Conservation (phyloP, 2,888 invertebrate genomes). For the Tanypteryx hageni region DNA sequence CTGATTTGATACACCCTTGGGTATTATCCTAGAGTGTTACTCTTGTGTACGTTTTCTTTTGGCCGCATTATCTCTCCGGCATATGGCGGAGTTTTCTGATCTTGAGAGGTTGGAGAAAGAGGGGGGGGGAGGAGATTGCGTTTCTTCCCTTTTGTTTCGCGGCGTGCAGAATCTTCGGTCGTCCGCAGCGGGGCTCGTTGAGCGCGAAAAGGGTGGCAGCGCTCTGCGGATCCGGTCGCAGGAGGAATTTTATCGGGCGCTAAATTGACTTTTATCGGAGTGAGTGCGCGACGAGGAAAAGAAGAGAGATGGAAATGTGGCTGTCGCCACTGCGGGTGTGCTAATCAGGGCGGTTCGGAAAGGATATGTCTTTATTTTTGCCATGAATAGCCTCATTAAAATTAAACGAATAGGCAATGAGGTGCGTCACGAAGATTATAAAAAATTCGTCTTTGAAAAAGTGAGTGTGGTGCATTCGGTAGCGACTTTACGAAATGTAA, state of each 20-base stretch:
- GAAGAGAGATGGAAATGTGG: background rate
- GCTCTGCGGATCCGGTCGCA: background rate
- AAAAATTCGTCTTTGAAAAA: no score
- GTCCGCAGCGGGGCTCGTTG: background rate
- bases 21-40: background rate
- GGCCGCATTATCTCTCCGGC: background rate
- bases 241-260: background rate
- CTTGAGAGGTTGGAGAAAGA: background rate
- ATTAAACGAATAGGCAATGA: no score
- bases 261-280: slow-evolving; percentile 16
- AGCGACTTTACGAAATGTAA: no score
- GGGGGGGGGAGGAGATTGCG: background rate
- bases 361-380: no score
- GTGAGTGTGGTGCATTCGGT: no score
- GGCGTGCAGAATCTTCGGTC: background rate
- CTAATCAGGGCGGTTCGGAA: background rate
- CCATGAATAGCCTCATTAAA: no score
- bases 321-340: background rate
- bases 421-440: no score
- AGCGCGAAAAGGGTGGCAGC: background rate
- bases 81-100: background rate
- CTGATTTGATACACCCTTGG: background rate
- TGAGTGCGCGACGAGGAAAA: background rate
- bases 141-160: background rate
- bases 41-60: background rate